Conservation (phyloP, 2,888 invertebrate genomes). For the Alcis repandata region DNA sequence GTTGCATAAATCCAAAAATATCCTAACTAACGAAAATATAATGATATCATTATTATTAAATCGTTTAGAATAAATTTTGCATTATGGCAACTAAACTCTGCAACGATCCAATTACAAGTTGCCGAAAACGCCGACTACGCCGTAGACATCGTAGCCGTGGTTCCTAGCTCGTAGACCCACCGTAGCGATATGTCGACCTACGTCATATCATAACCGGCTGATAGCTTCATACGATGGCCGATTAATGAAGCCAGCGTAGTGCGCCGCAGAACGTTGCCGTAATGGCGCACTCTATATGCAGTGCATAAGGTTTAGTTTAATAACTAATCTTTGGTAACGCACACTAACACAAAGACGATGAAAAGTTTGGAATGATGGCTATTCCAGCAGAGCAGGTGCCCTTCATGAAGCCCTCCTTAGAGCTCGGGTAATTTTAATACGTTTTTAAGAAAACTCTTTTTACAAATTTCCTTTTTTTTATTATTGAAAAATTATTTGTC, state of each 20-base stretch:
- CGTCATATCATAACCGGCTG: constrained; percentile 77
- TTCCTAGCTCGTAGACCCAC: constrained; percentile 39
- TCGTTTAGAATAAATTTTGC: no score
- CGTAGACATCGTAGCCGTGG: constrained; percentile 50
- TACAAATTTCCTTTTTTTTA: no score
- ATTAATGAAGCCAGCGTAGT: constrained; percentile 83
- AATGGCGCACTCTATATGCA: constrained; percentile 42
- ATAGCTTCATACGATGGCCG: constrained; percentile 83
- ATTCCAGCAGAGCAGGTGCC: neutral
- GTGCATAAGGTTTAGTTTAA: constrained; percentile 1
- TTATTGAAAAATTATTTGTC: no score
- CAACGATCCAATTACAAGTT: constrained; percentile 47
- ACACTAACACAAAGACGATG: neutral
- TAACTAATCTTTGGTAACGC: neutral
- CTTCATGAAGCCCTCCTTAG: neutral
- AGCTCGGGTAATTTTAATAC: no score
- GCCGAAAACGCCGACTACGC: constrained; percentile 43
- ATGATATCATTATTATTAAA: no score
- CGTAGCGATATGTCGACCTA: constrained; percentile 66
- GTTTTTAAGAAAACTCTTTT: no score
- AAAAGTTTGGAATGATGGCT: neutral
- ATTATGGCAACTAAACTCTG: no score
- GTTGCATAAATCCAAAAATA: no score
- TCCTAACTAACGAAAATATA: no score
- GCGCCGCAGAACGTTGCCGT: constrained; percentile 79